Conservation (phyloP, 2,888 invertebrate genomes). For the Callinectes sapidus region DNA sequence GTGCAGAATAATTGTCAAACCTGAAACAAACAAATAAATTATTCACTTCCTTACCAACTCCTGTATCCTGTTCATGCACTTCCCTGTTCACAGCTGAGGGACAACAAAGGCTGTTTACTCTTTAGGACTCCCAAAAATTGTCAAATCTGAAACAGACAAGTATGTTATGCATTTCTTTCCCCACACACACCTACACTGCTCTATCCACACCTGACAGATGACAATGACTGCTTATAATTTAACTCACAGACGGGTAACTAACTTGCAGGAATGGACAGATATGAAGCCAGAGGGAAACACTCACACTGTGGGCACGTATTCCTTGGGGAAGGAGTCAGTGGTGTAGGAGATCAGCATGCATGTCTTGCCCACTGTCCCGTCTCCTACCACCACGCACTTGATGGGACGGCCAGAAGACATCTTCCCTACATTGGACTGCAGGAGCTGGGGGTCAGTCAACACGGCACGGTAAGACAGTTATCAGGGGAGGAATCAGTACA, state of each 20-base stretch:
- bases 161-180: background rate
- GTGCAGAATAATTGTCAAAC: constrained; percentile 99
- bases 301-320: constrained; percentile 81
- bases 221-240: background rate
- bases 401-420: constrained; percentile 77
- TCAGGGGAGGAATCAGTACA: background rate
- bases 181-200: too few species aligned
- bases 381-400: constrained; percentile 81
- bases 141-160: constrained; percentile 85
- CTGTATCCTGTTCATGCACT: background rate
- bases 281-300: constrained; percentile 73
- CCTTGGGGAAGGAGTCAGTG: constrained; percentile 80
- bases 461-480: background rate
- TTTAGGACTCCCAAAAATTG: constrained; percentile 83
- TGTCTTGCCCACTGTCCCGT: constrained; percentile 81
- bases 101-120: background rate
- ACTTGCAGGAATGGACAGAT: background rate
- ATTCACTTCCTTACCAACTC: background rate
- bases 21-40: constrained; percentile 78
- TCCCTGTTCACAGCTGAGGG: background rate
- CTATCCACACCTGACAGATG: background rate
- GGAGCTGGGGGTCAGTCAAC: background rate
- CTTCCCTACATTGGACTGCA: constrained; percentile 52
- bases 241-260: background rate
- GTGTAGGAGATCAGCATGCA: constrained; percentile 81